Evolutionary conservation across 2,797 vertebrate genomes (phyloP).

Genomic region (Mormyrus hasselquistii): DNA sequence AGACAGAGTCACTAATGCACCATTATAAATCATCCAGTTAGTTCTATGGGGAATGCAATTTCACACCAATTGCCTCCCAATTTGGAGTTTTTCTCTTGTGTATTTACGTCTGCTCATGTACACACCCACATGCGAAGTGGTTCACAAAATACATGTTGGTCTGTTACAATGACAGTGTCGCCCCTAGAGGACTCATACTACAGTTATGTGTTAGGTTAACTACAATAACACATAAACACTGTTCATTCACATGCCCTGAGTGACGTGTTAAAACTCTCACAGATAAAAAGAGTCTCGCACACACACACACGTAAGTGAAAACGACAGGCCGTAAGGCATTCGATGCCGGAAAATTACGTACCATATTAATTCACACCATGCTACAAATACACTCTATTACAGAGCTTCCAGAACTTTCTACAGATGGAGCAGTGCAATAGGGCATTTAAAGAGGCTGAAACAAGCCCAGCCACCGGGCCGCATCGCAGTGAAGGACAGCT

Average conservation of each 20-base stretch:
- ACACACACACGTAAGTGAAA: no score
- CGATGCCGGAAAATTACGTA: background rate
- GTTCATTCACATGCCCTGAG: no score
- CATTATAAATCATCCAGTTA: background rate
- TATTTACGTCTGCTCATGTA: background rate
- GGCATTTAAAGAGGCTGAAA: background rate
- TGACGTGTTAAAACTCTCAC: background rate
- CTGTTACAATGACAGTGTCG: background rate
- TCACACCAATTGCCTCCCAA: background rate
- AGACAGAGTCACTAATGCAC: conserved; percentile 8
- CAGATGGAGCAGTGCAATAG: background rate
- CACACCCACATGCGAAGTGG: background rate
- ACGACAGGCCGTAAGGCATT: background rate
- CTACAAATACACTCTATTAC: background rate
- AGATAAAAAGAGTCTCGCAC: background rate
- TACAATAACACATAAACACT: background rate
- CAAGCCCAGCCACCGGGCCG: background rate
- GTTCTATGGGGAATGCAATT: background rate
- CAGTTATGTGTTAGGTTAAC: background rate
- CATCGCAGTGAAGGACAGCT: background rate
- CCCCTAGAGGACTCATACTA: background rate
- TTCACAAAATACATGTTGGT: background rate
- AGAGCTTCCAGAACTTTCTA: background rate
- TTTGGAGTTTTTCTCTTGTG: background rate
- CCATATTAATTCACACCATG: background rate